Base-by-base conservation (phyloP, 2,113 vertebrate species). In the Orthochromis malagaraziensis region DNA sequence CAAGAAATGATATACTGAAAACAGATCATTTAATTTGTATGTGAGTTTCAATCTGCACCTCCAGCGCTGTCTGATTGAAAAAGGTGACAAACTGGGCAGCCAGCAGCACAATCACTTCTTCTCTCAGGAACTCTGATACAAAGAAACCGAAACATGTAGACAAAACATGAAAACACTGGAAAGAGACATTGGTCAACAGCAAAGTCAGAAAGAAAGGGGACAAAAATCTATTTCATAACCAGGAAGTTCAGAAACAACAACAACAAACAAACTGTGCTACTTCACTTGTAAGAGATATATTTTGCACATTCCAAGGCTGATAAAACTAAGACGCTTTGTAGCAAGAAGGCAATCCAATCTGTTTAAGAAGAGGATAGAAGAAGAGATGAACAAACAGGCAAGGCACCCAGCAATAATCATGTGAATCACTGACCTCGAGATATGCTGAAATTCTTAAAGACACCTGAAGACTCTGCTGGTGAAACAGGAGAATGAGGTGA, bases 1-100 rank as follows among this genome's bases (percentile, higher is more conserved):
- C 16, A 77, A 77, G 0, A 77, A 77, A 77, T n/a, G 6, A 77
- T 19, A 19, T 47, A 19, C 3, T n/a, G 10, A 77, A 77, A 13
- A 51, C 45, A 51, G 16, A 51, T 77, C 4, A 75, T 10, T 75
- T 75, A 47, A 65, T 79, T 29, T 81, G 17, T 47, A 29, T 40
- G 77, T 8, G 19, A 31, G 19, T 7, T 73, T 81, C 2, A 57
- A 42, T 45, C 35, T 84, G 42, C 63, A 97, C 97, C 96, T 97
- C 97, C 45, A 97, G 86, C 1, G 96, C 97, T 2, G 97, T 97
- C 87, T 97, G 97, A 88, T 97, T 97, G 93, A 97, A 97, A 81
- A 97, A 96, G 3, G 86, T 88, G 82, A 88, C 83, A 75, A 88
- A 88, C 13, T 88, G 86, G 40, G 86, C 82, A n/a, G 96, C 95